phyloP scores from a whole-genome alignment of 1,140 invertebrate genomes.

The Oscheius sp. region DNA sequence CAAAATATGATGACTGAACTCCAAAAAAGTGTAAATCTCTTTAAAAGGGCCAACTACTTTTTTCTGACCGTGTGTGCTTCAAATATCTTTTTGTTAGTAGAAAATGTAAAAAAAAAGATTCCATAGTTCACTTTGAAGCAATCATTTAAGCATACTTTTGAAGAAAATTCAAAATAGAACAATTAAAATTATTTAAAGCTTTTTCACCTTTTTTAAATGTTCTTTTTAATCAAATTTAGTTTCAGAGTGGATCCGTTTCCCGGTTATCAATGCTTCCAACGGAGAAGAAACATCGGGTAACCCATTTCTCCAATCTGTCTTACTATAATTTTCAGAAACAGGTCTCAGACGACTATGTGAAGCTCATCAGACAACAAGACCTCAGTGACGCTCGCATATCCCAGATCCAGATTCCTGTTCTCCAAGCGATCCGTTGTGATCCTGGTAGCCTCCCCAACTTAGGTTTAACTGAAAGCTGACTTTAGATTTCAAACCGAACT shows the following conservation, averaged over 20 bases:
- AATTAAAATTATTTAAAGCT: too few species aligned
- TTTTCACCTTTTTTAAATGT: too few species aligned
- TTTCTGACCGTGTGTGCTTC: too few species aligned
- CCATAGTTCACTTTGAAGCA: too few species aligned
- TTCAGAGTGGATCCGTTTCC: not conserved
- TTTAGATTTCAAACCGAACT: conserved; percentile 34
- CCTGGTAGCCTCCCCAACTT: conserved; percentile 40
- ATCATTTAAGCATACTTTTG: too few species aligned
- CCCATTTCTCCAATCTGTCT: not conserved
- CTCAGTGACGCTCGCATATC: conserved; percentile 29
- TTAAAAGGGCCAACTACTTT: too few species aligned
- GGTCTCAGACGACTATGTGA: conserved; percentile 41
- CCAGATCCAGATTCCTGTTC: conserved; percentile 39
- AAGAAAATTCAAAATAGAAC: too few species aligned
- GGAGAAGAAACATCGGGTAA: conserved; percentile 2
- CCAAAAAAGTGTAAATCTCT: too few species aligned
- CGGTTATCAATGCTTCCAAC: not conserved
- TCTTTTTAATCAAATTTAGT: too few species aligned
- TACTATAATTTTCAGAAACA: not conserved
- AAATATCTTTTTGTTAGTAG: too few species aligned
- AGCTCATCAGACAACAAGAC: conserved; percentile 41
- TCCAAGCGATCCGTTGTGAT: conserved; percentile 31
- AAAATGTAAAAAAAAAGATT: too few species aligned
- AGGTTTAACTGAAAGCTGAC: not conserved
- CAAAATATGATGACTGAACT: too few species aligned